Evolutionary conservation across 2,888 invertebrate species (phyloP), one percentile per base, ranked within the genome.

Genomic region (Mimumesa dahlbomi): DNA sequence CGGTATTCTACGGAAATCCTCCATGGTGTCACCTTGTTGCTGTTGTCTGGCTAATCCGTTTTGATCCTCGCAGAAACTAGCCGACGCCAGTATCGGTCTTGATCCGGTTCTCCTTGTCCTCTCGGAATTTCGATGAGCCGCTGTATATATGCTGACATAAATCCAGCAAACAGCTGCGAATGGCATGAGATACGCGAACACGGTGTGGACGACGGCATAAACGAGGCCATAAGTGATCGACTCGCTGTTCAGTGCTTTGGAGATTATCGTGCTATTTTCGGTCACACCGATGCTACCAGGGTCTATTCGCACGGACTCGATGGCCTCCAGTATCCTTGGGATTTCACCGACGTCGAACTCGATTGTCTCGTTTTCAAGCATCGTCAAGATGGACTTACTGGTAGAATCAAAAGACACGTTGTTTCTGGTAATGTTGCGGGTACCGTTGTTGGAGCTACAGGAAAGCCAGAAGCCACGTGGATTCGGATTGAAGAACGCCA

Each of bases 111-210:
- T 88, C 36, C 91, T 88, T 54, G 93, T 92, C 16, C 93, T 89
- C 73, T 92, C 92, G 63, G 92, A 94, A 67, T 95, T 95, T 64
- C 93, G 92, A 75, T 93, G 93, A 5, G 95, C 95, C 6, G 95
- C 95, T 11, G 93, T 91, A 87, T 95, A 95, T 71, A 95, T 95
- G 72, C 93, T 92, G 19, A 93, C 91, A 87, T 95, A 95, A 87
- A 95, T 94, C 88, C 94, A 92, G 86, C 94, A 93, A 50, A 95
- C 93, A 16, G 92, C 91, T n/a, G 89, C 80, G 70, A 93, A 92
- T 0, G 93, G 93, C 2, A 90, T 82, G 31, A 91, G 80, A 73
- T 92, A 92, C 14, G 91, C 90, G 5, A 91, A 78, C 1, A 90
- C 69, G 31, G 90, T 89, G 80, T 91, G 91, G 1, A 86, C 78